Evolutionary conservation across 2,113 vertebrate genomes (phyloP).

Genomic region (Otocyon megalotis): DNA sequence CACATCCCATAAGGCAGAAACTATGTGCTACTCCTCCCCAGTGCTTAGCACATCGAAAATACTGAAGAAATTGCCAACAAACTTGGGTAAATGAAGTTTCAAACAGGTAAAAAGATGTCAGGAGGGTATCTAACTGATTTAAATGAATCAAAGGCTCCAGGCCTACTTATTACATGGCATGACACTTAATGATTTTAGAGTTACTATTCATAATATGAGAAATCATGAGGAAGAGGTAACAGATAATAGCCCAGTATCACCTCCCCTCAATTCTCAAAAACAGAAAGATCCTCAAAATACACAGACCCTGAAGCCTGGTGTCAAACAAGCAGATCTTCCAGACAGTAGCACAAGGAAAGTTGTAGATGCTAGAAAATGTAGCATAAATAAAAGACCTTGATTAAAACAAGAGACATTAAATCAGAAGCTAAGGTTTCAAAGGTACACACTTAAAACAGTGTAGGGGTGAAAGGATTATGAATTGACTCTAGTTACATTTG

Average conservation of each 20-base stretch:
- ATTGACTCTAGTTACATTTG: neutral
- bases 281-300: neutral
- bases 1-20: neutral
- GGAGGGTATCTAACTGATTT: neutral
- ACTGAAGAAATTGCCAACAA: neutral
- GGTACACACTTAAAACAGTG: neutral
- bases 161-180: neutral
- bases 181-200: slow-evolving; percentile 15
- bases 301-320: neutral
- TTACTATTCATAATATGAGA: slow-evolving; percentile 3
- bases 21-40: neutral
- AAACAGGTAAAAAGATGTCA: neutral
- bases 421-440: neutral
- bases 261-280: neutral
- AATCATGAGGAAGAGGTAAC: neutral
- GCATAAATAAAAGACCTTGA: neutral
- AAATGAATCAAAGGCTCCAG: neutral
- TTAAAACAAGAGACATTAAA: neutral
- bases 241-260: neutral
- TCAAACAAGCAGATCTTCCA: neutral
- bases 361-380: neutral
- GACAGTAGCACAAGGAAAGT: neutral
- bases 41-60: neutral
- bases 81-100: slow-evolving; percentile 8
- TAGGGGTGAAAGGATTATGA: neutral